Evolutionary conservation across 2,797 vertebrate species (phyloP).

Genomic region (Enteromius unitaeniatus): DNA sequence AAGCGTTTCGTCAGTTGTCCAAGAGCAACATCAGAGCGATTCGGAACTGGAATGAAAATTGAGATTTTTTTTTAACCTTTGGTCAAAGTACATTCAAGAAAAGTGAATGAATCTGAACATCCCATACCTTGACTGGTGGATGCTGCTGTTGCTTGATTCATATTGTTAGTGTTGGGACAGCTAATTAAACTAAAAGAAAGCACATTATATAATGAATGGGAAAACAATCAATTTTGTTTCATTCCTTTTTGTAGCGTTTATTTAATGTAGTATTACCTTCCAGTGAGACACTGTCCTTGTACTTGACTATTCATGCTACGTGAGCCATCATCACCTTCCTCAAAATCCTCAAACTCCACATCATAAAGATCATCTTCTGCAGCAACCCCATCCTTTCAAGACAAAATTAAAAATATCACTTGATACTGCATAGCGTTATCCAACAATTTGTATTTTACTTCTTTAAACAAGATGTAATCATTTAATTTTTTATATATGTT

Average conservation of each 20-base stretch:
- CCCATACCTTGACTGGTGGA: constrained; percentile 26
- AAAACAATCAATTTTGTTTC: neutral
- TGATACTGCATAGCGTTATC: neutral
- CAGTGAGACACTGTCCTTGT: constrained; percentile 14
- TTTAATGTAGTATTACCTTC: constrained; percentile 12
- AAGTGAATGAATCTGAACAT: neutral
- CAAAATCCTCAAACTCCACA: constrained; percentile 42
- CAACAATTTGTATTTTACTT: neutral
- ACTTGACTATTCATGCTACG: constrained; percentile 5
- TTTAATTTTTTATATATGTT: too few relatives aligned
- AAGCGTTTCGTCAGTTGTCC: constrained; percentile 83
- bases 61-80: neutral
- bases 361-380: constrained; percentile 30
- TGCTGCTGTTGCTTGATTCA: neutral
- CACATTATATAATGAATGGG: neutral
- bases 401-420: neutral
- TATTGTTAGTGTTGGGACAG: constrained; percentile 19
- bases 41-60: neutral
- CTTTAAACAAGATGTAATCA: neutral
- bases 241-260: neutral
- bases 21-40: constrained; percentile 83
- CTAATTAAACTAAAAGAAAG: constrained; percentile 16
- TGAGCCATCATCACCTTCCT: constrained; percentile 12
- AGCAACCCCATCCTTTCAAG: neutral
- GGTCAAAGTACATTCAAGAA: neutral